Evolutionary conservation across 2,113 vertebrate species (phyloP), one percentile per base, ranked within the genome.

Genomic region (Hippocampus zosterae): DNA sequence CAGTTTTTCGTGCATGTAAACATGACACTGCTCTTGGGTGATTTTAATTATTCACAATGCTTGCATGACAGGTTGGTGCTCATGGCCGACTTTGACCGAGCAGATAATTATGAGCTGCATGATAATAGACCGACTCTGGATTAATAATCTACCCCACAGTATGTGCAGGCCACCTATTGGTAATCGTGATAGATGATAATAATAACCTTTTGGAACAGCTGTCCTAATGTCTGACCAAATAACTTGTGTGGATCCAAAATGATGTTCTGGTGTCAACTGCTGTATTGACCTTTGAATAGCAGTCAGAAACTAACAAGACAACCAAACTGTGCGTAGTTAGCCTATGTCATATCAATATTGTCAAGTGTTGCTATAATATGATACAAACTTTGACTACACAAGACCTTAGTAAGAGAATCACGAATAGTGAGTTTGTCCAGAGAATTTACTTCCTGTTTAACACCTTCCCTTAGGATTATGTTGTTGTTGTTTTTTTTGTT

Each of bases 391-490:
- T 40, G 52, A 73, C 63, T 69, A 80, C 56, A 56, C 76, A 75
- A 80, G 66, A 81, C 56, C 29, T 79, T 73, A 64, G 68, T 82
- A 73, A 71, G 78, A 78, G 66, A 82, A 73, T 71, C 71, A n/a
- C n/a, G n/a, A n/a, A 82, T 83, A 84, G 81, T 88, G 65, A 69
- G 80, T 77, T 74, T 87, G 85, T 89, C 88, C 82, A 87, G 85
- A 85, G 82, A 86, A 60, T 79, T 80, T 77, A 85, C 67, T 76
- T 70, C 71, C 72, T 74, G 42, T 73, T 63, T 83, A 76, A 69
- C 82, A 70, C 77, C 71, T 83, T 83, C 70, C 79, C 72, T 74
- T 73, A 25, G 73, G 79, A 64, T 21, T 21, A 12, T 44, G 10
- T 8, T 50, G 52, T 18, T 53, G n/a, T 1, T 27, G 2, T 63